A percentile compares a stretch with the other conserved stretches of the same genome.
Evolutionary conservation across 1,140 invertebrate genomes (phyloP).

Genomic region (Brevipalpus yothersi): DNA sequence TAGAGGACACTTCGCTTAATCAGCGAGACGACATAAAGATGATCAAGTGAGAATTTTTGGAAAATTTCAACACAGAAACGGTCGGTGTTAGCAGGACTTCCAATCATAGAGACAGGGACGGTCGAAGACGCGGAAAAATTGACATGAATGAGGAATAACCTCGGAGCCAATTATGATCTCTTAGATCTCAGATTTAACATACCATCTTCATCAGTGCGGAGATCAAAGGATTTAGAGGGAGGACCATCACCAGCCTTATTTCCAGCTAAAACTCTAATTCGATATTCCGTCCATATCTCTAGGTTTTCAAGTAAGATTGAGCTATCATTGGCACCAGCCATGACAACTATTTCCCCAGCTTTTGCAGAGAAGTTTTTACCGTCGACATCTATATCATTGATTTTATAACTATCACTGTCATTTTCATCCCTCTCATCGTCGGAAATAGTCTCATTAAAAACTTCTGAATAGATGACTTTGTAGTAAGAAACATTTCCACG

Average conservation of each 20-base stretch:
- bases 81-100: neutral
- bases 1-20: too few species aligned
- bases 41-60: too few species aligned
- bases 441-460: conserved; percentile 17
- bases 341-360: conserved; percentile 31
- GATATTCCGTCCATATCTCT: conserved; percentile 79
- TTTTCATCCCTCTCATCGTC: neutral
- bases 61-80: too few species aligned
- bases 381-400: conserved; percentile 26
- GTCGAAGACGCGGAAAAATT: neutral
- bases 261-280: conserved; percentile 76
- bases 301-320: conserved; percentile 59
- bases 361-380: neutral
- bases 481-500: conserved; percentile 83
- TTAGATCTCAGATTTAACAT: conserved; percentile 28
- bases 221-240: conserved; percentile 39
- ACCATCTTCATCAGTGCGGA: conserved; percentile 94
- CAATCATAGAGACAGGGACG: conserved; percentile 1
- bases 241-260: conserved; percentile 80
- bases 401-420: conserved; percentile 2
- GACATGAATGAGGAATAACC: neutral
- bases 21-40: too few species aligned
- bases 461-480: conserved; percentile 73
- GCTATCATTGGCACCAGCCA: conserved; percentile 34
- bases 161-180: neutral